Conservation (phyloP, 2,113 vertebrate genomes). For the Diadophis punctatus region DNA sequence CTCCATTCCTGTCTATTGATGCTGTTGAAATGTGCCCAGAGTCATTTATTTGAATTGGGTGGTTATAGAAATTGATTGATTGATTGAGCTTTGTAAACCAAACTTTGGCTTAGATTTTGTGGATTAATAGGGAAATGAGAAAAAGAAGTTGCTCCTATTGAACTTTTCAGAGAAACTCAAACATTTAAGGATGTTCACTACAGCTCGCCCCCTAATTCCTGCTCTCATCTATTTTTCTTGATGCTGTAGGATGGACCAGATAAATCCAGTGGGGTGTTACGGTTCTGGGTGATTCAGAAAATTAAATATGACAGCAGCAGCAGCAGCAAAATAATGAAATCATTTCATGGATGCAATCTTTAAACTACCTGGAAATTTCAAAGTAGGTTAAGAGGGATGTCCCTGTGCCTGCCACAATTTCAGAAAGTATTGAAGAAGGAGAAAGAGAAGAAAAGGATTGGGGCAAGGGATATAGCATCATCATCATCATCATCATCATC, state of each 20-base stretch:
- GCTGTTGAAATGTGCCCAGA: background rate
- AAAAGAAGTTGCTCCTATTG: background rate
- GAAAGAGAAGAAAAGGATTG: background rate
- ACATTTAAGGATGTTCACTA: background rate
- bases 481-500: background rate
- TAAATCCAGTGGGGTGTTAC: background rate
- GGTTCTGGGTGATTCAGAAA: background rate
- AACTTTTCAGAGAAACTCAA: background rate
- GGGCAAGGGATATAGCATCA: background rate
- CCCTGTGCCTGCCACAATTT: background rate
- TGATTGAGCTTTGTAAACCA: background rate
- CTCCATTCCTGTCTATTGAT: background rate
- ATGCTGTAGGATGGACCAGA: background rate
- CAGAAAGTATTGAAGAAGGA: background rate
- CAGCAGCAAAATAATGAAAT: background rate
- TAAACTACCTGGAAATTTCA: background rate
- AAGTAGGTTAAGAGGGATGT: background rate
- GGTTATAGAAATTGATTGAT: too few species aligned
- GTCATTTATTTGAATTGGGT: too few species aligned
- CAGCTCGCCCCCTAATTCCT: background rate
- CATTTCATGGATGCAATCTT: background rate
- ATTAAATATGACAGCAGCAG: background rate
- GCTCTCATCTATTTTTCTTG: background rate
- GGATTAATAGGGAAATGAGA: background rate
- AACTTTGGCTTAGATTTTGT: background rate